A percentile compares a stretch with the other conserved stretches of the same genome.
Evolutionary conservation across 1,140 invertebrate genomes (phyloP).

Genomic region (Cotesia typhae): DNA sequence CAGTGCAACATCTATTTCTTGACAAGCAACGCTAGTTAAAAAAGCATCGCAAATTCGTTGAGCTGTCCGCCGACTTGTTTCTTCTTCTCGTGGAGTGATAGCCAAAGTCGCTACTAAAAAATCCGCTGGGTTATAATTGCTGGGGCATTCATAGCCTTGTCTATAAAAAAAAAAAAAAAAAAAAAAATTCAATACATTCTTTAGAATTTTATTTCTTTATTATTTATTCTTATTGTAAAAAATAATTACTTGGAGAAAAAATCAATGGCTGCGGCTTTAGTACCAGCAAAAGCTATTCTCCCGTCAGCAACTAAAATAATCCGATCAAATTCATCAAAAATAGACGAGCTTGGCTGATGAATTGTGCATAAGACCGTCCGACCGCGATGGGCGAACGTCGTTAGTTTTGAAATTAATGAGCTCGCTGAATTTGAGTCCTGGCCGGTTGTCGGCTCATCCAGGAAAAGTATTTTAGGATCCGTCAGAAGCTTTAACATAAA

Average conservation of each 20-base stretch:
- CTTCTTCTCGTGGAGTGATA: constrained; percentile 79
- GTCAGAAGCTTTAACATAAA: constrained; percentile 76
- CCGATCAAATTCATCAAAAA: constrained; percentile 89
- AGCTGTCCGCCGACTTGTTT: constrained; percentile 70
- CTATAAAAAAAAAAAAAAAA: constrained; percentile 61
- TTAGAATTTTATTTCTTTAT: constrained; percentile 27
- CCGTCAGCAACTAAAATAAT: constrained; percentile 90
- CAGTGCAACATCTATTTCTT: constrained; percentile 76
- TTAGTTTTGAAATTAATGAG: constrained; percentile 82
- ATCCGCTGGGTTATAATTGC: constrained; percentile 92
- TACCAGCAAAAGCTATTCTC: constrained; percentile 86
- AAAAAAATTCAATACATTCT: constrained; percentile 12
- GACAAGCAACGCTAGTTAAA: constrained; percentile 77
- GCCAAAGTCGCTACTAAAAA: constrained; percentile 89
- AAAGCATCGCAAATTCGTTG: constrained; percentile 81
- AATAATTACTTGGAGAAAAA: constrained; percentile 79
- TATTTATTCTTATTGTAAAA: constrained; percentile 3
- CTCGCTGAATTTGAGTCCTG: constrained; percentile 92
- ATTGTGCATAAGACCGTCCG: constrained; percentile 95
- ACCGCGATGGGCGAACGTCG: constrained; percentile 71
- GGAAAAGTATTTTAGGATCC: constrained; percentile 91
- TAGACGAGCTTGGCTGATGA: constrained; percentile 94
- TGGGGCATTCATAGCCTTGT: constrained; percentile 79
- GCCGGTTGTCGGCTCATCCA: constrained; percentile 95
- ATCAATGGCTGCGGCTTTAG: constrained; percentile 73